Conservation (phyloP, 2,888 invertebrate genomes). For the Caenorhabditis sulstoni region DNA sequence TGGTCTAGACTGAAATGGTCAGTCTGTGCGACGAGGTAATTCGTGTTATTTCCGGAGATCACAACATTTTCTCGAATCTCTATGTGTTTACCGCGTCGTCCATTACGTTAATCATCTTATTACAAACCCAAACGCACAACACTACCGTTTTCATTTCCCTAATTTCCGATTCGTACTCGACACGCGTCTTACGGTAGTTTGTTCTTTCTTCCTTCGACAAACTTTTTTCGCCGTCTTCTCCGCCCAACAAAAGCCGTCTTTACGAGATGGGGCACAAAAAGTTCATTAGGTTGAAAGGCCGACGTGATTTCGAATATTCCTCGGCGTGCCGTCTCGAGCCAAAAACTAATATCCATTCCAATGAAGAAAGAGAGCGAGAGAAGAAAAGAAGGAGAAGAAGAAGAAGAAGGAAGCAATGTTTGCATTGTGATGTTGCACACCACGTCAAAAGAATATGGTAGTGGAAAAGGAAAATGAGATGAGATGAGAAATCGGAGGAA, state of each 20-base stretch:
- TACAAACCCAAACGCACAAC: background rate
- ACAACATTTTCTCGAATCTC: background rate
- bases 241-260: too few species aligned
- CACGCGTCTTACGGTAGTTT: constrained; percentile 2
- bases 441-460: constrained; percentile 59
- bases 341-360: constrained; percentile 35
- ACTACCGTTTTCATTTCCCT: too few species aligned
- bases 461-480: constrained; percentile 23
- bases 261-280: constrained; percentile 4
- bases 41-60: constrained; percentile 3
- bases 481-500: constrained; percentile 14
- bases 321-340: background rate
- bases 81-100: constrained; percentile 1
- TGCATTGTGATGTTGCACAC: constrained; percentile 57
- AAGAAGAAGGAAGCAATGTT: constrained; percentile 48
- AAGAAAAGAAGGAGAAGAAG: constrained; percentile 19
- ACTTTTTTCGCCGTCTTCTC: too few species aligned
- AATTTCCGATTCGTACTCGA: too few species aligned
- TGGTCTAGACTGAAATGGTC: too few species aligned
- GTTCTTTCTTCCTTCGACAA: too few species aligned
- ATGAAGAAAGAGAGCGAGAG: constrained; percentile 9
- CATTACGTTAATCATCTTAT: constrained; percentile 11
- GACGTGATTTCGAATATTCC: constrained; percentile 18
- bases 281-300: constrained; percentile 39
- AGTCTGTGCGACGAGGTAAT: background rate